Conservation (phyloP, 2,888 invertebrate genomes). For the Epinotia brunnichana region DNA sequence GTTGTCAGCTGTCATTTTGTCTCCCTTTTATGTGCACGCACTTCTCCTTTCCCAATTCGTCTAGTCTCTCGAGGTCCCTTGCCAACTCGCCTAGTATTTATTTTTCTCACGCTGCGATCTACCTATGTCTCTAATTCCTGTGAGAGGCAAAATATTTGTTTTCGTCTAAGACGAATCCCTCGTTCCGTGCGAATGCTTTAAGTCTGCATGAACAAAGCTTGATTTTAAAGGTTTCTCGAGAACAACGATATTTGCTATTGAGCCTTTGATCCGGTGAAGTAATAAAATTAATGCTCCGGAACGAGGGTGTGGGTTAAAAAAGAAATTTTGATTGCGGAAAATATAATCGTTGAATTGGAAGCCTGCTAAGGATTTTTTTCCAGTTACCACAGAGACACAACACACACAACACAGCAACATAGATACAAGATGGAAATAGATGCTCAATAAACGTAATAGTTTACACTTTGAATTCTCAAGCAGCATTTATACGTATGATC, state of each 20-base stretch:
- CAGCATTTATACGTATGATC: background rate
- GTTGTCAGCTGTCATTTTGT: conserved; percentile 32
- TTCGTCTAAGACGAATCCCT: conserved; percentile 39
- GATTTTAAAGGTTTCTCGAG: conserved; percentile 20
- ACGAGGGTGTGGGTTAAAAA: background rate
- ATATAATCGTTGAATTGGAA: conserved; percentile 19
- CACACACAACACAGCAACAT: too few relatives aligned
- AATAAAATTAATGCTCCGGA: background rate
- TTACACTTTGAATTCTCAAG: background rate
- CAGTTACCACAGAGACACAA: background rate
- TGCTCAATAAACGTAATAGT: too few relatives aligned
- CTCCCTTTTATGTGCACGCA: conserved; percentile 38
- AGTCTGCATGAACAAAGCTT: conserved; percentile 27
- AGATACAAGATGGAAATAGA: background rate
- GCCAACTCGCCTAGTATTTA: conserved; percentile 34
- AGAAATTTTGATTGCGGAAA: background rate
- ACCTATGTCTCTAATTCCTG: conserved; percentile 55
- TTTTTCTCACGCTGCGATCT: conserved; percentile 49
- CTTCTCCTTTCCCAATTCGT: conserved; percentile 18
- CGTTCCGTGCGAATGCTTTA: conserved; percentile 27
- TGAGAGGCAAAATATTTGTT: conserved; percentile 54
- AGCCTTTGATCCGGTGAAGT: conserved; percentile 29
- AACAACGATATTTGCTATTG: conserved; percentile 25
- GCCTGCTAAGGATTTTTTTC: background rate
- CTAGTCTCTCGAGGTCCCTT: conserved; percentile 4